These are phyloP conservation scores for Xanthia icteritia DNA, from an alignment of 2,888 invertebrate genomes.

Conservation along the genomic window DNA sequence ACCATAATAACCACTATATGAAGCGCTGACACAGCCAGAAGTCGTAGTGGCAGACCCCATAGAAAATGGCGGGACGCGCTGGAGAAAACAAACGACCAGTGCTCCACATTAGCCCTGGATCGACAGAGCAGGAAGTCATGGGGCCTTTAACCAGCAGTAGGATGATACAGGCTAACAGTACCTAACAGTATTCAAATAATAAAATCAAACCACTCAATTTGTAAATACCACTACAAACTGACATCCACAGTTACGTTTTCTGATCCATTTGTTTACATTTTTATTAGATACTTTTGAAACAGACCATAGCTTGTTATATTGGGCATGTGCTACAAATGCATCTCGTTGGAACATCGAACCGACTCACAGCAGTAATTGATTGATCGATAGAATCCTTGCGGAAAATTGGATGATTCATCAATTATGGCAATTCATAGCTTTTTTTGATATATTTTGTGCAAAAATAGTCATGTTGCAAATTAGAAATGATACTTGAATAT, in stretches of 20 bases:
- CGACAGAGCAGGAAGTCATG: no score
- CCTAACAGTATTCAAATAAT: not conserved
- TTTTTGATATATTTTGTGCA: not conserved
- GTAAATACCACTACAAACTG: not conserved
- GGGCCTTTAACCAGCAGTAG: no score
- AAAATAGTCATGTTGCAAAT: not conserved
- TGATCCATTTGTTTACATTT: not conserved
- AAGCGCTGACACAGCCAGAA: not conserved
- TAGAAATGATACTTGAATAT: no score
- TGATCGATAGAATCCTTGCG: constrained; percentile 23
- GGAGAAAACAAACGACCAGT: no score
- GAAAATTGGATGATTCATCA: constrained; percentile 26
- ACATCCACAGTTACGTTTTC: not conserved
- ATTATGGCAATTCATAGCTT: not conserved
- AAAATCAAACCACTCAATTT: not conserved
- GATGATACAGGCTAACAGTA: no score
- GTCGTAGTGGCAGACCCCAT: not conserved
- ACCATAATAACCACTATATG: not conserved
- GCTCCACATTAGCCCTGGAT: no score
- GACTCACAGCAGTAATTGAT: constrained; percentile 38
- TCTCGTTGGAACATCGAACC: constrained; percentile 3
- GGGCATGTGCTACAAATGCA: not conserved
- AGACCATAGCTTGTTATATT: not conserved
- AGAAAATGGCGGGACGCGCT: not conserved
- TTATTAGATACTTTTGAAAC: not conserved